Evolutionary conservation across 2,888 invertebrate genomes (phyloP), one percentile per base, ranked within the genome.

Genomic region (Drosophila anceps): DNA sequence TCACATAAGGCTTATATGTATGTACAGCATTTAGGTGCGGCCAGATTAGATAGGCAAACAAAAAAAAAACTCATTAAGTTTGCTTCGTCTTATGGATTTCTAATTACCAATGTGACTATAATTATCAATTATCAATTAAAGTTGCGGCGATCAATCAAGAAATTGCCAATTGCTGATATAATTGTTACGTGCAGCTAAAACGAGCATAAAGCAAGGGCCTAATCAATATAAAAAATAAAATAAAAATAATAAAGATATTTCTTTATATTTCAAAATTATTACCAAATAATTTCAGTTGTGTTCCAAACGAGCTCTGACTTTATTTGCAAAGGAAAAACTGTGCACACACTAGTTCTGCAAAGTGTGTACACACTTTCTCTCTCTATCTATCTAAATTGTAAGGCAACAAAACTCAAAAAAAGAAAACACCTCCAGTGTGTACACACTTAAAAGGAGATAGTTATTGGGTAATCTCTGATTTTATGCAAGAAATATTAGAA

Each of bases 31-130:
- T 63, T 60, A 29, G 37, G 15, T 43, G 44, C 58, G 39, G 48
- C 33, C 27, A 35, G 58, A 65, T 69, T 46, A 73, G 35, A 73
- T 55, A 63, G 60, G 63, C 59, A 73, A 69, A 64, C 59, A 69
- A 65, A 61, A 54, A 50, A 55, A 31, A 58, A 46, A 39, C n/a
- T 46, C 54, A 62, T 76, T 68, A 29, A 67, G 35, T 60, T 70
- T 51, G 39, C 18, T 5, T 35, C n/a, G 43, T 24, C 33, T 53
- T 35, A 31, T 39, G 27, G 43, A 41, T 65, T 31, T 44, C 37
- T 55, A 71, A 71, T 61, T 66, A 57, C 20, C 60, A 61, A 66
- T 61, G 55, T 55, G 55, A 61, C 39, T 53, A 39, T 27, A 35
- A 51, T 51, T 51, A 51, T 62, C 63, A 43, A 51, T 51, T 51